Evolutionary conservation across 2,888 invertebrate species (phyloP), one percentile per base, ranked within the genome.

Genomic region (Drosophila formosana): DNA sequence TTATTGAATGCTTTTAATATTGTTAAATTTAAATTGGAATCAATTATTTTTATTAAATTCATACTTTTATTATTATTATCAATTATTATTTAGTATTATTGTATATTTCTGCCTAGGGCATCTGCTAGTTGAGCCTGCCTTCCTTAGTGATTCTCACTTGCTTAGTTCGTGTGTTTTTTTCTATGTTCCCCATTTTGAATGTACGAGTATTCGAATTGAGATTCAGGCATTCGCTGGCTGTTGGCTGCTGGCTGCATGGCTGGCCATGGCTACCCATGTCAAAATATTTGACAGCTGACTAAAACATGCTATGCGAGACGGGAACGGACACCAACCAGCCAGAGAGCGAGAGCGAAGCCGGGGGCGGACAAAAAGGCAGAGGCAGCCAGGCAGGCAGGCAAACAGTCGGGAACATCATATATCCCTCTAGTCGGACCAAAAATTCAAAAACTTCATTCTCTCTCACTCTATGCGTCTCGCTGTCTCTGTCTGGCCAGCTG

Each of bases 201-300:
- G 66, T 64, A n/a, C 37, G 37, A 11, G 37, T 37, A 62, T 74
- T 68, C 63, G 72, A 61, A 70, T 81, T 72, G 61, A 58, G 81
- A 76, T 77, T 77, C 78, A 56, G 68, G 53, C 71, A 53, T 50
- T 75, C 78, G 57, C 53, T 49, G 34, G 46, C 75, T 60, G 60
- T 72, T 60, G 62, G n/a, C n/a, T n/a, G 57, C 53, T 49, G 34
- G 60, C 66, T 78, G 74, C 71, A 71, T 68, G 55, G 63, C 64
- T 75, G 77, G 87, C 80, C 74, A 76, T 71, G 74, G 91, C 89
- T 89, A 92, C 92, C 92, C 92, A 92, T 92, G 90, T 92, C 93
- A 92, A 93, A 92, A 91, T 82, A 92, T 92, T 92, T 92, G 92
- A 93, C 92, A 92, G 93, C 92, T 92, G 92, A 92, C 92, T 92